Base-by-base conservation (phyloP, 2,888 invertebrate genomes). In the Andricus curvator region DNA sequence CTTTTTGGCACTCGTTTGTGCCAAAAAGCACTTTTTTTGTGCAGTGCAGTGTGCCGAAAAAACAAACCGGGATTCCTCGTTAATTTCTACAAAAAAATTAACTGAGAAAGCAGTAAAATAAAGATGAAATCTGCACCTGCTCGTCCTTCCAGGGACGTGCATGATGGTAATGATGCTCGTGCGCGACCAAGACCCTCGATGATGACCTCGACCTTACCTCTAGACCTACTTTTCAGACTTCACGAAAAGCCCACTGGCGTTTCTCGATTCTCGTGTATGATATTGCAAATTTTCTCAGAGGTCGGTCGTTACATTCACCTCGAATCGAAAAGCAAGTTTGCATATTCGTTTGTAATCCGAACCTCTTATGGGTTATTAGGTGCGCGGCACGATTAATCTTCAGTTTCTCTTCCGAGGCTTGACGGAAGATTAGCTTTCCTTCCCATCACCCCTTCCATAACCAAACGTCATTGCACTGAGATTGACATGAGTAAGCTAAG, bases 371-470 rank as follows among this genome's bases (percentile, higher is more conserved):
- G 51, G 51, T 70, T 70, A 70, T 70, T 70, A 56, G 70, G 51
- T 29, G 51, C 70, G 22, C 20, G 29, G 70, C 70, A 70, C 29
- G 29, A 70, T 51, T 51, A 70, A 70, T 70, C 70, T 70, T 70
- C 70, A 70, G 70, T 70, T 70, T 70, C 70, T 70, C 70, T 70
- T 70, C 51, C n/a, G 11, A 25, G 70, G n/a, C n/a, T 70, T 29
- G 51, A 33, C 29, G 33, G 15, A 8, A 25, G 22, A 68, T 68
- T 22, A 68, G 68, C 44, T 68, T 68, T 48, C 68, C 68, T 29
- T 68, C 25, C 68, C 44, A 48, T 25, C 48, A 41, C 5, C 41
- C 22, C 41, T 67, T 41, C 67, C 48, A 41, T 68, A 68, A 48
- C 48, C 25, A 9, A 22, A 48, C 25, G 41, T 13, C 13, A 41